Evolutionary conservation across 2,888 invertebrate species (phyloP).

Genomic region (Apantesis nais): DNA sequence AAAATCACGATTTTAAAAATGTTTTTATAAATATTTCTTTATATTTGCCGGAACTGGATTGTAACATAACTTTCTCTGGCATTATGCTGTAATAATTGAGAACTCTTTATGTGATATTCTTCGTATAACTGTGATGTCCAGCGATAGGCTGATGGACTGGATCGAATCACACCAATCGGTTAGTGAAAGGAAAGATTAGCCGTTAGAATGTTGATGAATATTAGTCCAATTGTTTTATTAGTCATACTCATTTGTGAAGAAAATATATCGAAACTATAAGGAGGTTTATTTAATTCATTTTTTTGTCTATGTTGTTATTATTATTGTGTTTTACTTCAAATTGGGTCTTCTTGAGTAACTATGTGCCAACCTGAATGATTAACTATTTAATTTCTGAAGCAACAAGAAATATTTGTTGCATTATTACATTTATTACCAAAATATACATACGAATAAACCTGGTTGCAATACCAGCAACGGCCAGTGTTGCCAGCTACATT

Average conservation of each 20-base stretch:
- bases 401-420: too few species aligned
- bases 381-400: too few species aligned
- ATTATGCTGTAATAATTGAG: conserved; percentile 59
- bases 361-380: too few species aligned
- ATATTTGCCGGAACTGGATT: background rate
- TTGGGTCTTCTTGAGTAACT: too few species aligned
- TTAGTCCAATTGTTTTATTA: conserved; percentile 19
- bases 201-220: conserved; percentile 8
- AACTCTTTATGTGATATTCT: conserved; percentile 48
- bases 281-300: too few species aligned
- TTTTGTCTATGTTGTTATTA: background rate
- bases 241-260: background rate
- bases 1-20: background rate
- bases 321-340: too few species aligned
- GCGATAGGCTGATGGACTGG: conserved; percentile 60
- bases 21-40: too few species aligned
- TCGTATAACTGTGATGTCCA: conserved; percentile 51
- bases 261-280: background rate
- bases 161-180: conserved; percentile 48
- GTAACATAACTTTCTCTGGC: conserved; percentile 53
- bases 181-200: conserved; percentile 24
- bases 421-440: too few species aligned
- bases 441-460: too few species aligned
- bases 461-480: background rate
- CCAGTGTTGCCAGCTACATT: background rate